Conservation (phyloP, 2,888 invertebrate species). For the Sepioteuthis lessoniana region DNA sequence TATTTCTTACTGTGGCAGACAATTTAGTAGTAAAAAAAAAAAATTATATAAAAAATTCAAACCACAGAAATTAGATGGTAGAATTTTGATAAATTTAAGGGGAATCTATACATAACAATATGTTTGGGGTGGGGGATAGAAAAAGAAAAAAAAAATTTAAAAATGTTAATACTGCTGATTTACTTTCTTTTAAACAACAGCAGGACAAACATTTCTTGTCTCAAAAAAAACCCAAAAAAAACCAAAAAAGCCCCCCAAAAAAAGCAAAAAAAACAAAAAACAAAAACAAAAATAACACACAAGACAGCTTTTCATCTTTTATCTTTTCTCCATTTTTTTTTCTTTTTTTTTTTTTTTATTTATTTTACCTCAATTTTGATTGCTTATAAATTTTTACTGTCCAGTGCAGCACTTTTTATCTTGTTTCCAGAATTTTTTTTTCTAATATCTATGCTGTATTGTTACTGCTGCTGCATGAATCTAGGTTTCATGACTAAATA, state of each 20-base stretch:
- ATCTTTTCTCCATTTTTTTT: not conserved
- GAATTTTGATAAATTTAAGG: not conserved
- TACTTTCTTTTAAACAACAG: not conserved
- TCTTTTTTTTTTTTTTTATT: not conserved
- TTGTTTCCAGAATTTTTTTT: not conserved
- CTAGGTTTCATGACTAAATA: constrained; percentile 1
- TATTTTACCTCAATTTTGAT: not conserved
- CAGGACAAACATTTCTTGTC: not conserved
- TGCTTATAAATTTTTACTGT: not conserved
- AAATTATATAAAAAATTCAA: too few species aligned
- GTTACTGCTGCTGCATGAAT: not conserved
- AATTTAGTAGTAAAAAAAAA: not conserved
- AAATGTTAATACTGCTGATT: not conserved
- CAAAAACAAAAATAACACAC: not conserved
- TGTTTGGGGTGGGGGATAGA: not conserved
- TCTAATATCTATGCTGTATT: too few species aligned
- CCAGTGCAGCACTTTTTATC: not conserved
- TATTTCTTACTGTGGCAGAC: too few species aligned
- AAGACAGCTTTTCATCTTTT: not conserved
- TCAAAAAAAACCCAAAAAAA: not conserved
- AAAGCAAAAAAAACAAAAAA: too few species aligned
- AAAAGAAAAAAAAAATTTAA: not conserved
- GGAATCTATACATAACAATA: not conserved
- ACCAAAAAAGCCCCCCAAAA: not conserved
- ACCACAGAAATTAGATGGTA: not conserved